Conservation (phyloP, 2,113 vertebrate species). For the Furnarius figulus region DNA sequence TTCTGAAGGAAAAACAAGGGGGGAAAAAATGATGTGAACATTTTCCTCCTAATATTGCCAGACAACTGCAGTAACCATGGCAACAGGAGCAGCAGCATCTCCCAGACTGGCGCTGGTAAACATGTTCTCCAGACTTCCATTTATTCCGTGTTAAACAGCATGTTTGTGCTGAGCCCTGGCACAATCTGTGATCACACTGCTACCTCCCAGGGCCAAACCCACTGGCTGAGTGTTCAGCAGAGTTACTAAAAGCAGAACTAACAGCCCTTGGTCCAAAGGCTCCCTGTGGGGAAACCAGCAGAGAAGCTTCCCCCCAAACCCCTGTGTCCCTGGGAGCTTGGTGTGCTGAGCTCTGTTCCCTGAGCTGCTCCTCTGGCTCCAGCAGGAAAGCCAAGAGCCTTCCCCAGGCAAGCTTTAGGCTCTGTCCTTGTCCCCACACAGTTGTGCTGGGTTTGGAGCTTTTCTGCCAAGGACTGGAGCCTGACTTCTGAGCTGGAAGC, state of each 20-base stretch:
- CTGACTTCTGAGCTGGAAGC: background rate
- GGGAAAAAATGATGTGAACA: background rate
- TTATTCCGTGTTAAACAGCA: background rate
- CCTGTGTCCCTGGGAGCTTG: fast-evolving
- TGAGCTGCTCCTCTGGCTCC: background rate
- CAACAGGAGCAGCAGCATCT: constrained; percentile 17
- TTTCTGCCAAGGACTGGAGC: background rate
- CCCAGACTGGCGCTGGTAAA: background rate
- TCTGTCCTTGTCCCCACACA: background rate
- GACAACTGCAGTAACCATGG: background rate
- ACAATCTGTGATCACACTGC: background rate
- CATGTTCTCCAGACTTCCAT: background rate
- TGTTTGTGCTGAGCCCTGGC: background rate
- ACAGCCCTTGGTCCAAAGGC: background rate
- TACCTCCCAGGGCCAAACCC: background rate
- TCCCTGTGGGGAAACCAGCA: background rate
- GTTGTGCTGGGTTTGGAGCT: background rate
- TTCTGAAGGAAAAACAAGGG: background rate
- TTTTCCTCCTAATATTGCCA: constrained; percentile 6
- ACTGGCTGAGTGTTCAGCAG: background rate
- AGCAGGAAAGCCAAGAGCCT: background rate
- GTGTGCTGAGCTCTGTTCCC: fast-evolving
- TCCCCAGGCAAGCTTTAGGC: too few species aligned
- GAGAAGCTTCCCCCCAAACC: background rate
- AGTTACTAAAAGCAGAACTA: background rate